Evolutionary conservation across 2,888 invertebrate species (phyloP).

Genomic region (Hirudinaria manillensis): DNA sequence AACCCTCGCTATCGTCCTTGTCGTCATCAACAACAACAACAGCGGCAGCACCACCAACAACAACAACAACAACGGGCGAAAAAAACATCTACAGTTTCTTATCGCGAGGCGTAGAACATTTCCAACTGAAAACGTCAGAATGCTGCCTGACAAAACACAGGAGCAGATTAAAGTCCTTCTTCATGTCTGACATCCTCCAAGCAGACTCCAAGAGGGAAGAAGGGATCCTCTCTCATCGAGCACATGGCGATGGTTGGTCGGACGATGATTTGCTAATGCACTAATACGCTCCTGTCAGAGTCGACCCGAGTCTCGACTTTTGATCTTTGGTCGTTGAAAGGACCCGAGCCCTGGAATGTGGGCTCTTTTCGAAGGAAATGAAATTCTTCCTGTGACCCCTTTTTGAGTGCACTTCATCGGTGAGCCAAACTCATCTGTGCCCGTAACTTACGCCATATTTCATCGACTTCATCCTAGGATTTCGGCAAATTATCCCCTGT

Average conservation of each 20-base stretch:
- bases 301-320: no score
- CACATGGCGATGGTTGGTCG: neutral
- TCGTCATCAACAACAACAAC: neutral
- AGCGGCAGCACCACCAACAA: neutral
- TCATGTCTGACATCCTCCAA: slow-evolving; percentile 29
- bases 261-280: neutral
- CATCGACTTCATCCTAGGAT: no score
- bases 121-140: neutral
- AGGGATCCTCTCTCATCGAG: neutral
- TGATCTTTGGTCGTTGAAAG: no score
- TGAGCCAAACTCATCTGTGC: no score
- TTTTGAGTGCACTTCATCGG: no score
- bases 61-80: neutral
- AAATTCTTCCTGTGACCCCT: no score
- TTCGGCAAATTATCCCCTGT: no score
- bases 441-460: no score
- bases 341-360: no score
- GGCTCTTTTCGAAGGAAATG: no score
- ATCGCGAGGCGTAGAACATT: neutral
- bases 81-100: neutral
- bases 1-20: neutral
- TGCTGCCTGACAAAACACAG: slow-evolving; percentile 1
- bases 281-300: no score
- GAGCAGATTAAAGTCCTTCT: slow-evolving; percentile 23
- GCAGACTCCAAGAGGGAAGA: neutral